A percentile compares a stretch with the other conserved stretches of the same genome.
These are phyloP conservation scores for Leiothrix lutea DNA, from an alignment of 2,113 vertebrate species.

Conservation along the genomic window DNA sequence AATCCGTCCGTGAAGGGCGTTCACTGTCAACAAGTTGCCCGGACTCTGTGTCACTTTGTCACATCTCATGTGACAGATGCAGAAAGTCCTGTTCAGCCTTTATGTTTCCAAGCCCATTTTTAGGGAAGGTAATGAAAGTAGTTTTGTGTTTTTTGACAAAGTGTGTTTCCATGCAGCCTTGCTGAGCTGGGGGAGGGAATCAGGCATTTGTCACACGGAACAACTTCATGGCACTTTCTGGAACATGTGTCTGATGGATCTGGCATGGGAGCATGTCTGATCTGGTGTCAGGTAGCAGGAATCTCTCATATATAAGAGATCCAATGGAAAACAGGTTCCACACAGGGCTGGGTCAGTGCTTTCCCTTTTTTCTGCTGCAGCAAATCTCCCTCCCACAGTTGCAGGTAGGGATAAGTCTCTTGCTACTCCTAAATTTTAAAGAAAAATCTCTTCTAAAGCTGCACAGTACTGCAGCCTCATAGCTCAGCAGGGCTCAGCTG, in stretches of 20 bases:
- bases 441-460: not conserved
- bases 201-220: fast-evolving
- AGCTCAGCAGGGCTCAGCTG: not conserved
- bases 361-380: not conserved
- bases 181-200: not conserved
- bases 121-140: not conserved
- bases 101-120: not conserved
- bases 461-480: fast-evolving
- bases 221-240: not conserved
- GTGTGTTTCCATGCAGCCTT: not conserved
- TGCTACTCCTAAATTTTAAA: not conserved
- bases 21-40: not conserved
- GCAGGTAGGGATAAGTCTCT: not conserved
- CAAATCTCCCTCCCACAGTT: not conserved
- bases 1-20: not conserved
- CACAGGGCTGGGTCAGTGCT: not conserved
- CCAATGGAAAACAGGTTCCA: not conserved
- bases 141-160: not conserved
- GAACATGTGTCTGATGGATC: not conserved
- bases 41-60: not conserved
- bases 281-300: not conserved
- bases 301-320: not conserved
- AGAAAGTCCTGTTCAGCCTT: not conserved
- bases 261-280: not conserved
- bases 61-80: not conserved